These are phyloP conservation scores for Calvadosia cruxmelitensis DNA, from an alignment of 30 jellyfish, hydroid and myxozoan genomes.

Conservation along the genomic window DNA sequence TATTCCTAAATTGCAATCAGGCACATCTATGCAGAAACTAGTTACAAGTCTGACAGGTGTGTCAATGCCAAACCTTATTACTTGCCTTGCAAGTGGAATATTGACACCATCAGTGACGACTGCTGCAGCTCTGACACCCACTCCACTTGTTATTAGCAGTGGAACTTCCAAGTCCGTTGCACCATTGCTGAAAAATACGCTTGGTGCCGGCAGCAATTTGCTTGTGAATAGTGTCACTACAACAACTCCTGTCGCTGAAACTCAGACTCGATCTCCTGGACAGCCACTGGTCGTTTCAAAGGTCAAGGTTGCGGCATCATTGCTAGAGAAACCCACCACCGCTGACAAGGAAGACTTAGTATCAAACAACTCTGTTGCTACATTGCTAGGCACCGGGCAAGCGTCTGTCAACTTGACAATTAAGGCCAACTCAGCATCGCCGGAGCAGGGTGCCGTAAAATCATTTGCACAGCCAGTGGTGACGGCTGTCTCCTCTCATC, in stretches of 20 bases:
- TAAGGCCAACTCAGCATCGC: neutral
- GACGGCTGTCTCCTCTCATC: neutral
- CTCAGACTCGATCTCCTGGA: neutral
- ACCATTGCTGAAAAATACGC: no score
- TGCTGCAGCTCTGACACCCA: neutral
- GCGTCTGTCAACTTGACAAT: neutral
- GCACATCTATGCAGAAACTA: neutral
- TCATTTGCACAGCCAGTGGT: no score
- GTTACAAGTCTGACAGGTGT: neutral
- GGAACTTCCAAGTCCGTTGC: neutral
- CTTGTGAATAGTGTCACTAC: neutral
- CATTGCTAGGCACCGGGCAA: neutral
- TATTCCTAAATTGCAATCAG: neutral
- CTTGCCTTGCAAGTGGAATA: neutral
- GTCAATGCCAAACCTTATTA: neutral
- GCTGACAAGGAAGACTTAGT: neutral
- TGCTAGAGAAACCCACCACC: neutral
- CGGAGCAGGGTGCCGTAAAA: neutral
- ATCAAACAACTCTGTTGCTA: neutral
- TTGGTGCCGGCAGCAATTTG: no score
- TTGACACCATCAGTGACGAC: neutral
- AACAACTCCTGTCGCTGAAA: neutral
- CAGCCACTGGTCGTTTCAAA: neutral
- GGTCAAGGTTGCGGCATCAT: neutral
- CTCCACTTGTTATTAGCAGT: neutral